Evolutionary conservation across 2,888 invertebrate species (phyloP), one percentile per base, ranked within the genome.

Genomic region (Drosophila monieri): DNA sequence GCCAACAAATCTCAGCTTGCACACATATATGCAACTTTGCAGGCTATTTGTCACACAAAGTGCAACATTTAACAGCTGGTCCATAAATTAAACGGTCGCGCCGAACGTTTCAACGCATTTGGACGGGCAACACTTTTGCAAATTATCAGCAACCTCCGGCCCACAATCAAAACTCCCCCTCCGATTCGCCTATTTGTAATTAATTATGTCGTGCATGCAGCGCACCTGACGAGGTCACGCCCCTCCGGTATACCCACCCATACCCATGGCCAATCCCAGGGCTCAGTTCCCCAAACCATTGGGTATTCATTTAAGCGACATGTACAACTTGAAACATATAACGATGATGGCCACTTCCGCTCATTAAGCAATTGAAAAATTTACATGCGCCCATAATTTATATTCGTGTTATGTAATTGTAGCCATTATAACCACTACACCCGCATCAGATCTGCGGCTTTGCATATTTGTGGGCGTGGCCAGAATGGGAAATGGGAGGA

Each of bases 291-390:
- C 37, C 32, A 46, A 32, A 47, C 43, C 41, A 10, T 25, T 21
- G 39, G 64, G 30, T 30, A 76, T 80, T 80, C 70, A 78, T 78
- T 76, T 68, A 60, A 59, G 69, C 65, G 66, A 73, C 73, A 70
- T 73, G 56, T 71, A 70, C 74, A 77, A 73, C 74, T 76, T 73
- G 73, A 73, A 78, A 76, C 76, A 75, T 72, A 74, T 73, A 78
- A 74, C 76, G 46, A 75, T 78, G 76, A 83, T 66, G 75, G 72
- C 78, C 85, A 85, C 84, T 85, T 84, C 83, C 83, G 83, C 83
- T 84, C 83, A 85, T 85, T 85, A 84, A 78, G 75, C 84, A 73
- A 72, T 80, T 78, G 84, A 84, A 85, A 84, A 84, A 84, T 85
- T 73, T 74, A 77, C 85, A 85, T 68, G 76, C 48, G 41, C 21